Evolutionary conservation across 1,140 invertebrate species (phyloP), one percentile per base, ranked within the genome.

Genomic region (Halesus radiatus): DNA sequence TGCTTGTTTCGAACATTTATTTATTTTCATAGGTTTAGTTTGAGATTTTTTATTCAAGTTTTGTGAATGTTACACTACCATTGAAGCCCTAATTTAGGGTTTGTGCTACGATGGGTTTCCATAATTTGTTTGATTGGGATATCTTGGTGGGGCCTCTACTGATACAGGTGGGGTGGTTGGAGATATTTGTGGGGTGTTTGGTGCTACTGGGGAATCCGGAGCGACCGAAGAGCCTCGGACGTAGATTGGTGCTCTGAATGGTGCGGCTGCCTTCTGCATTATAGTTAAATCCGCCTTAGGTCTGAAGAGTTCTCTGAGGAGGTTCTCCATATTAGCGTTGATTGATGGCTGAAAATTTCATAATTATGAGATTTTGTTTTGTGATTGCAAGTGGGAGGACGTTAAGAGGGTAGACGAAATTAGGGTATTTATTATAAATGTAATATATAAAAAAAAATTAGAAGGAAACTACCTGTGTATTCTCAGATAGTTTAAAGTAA

Each of bases 211-310:
- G 6, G 50, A 54, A 26, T 74, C 22, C 1, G 70, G 70, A 29
- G 70, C 70, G 3, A 74, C 70, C 1, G 70, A 5, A 29, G 50
- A 54, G 3, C 22, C 53, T n/a, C 32, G 6, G 29, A 74, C 70
- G n/a, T 74, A 74, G 22, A 29, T n/a, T 54, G 70, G 70, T 10
- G 50, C 70, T 26, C 8, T 74, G 16, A 74, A 74, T n/a, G 70
- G 70, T 52, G 29, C 0, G n/a, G 70, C 70, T 23, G 50, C 50
- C 16, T 54, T 74, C 16, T 70, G 66, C 37, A 20, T 50, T 16
- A 10, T 18, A 20, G 15, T 50, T 6, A 70, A 45, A 70, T 50
- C 37, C 5, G 29, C n/a, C n/a, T 26, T 29, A 4, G 62, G 62
- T 37, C 62, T 10, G 13, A 66, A 60, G 2, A 60, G 7, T 6